These are phyloP conservation scores for Grantiella picta DNA, from an alignment of 2,113 vertebrate species.

Conservation along the genomic window DNA sequence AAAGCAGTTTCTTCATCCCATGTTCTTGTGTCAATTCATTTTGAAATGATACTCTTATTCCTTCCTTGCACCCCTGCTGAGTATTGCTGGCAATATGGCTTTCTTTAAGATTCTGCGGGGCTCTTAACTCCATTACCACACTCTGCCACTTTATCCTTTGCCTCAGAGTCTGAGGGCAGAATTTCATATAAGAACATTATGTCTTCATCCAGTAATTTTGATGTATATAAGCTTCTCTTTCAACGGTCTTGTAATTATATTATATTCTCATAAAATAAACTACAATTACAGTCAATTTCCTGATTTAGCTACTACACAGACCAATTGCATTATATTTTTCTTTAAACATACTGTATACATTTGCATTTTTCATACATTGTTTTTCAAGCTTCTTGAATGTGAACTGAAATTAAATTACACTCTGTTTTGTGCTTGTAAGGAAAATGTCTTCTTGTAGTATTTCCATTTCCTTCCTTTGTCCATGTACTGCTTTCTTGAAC, in stretches of 20 bases:
- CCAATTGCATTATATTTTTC: background rate
- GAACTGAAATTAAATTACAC: background rate
- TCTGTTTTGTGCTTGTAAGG: background rate
- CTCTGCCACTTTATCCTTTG: background rate
- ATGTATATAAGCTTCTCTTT: conserved; percentile 34
- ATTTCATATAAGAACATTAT: background rate
- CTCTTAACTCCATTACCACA: background rate
- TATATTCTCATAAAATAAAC: conserved; percentile 26
- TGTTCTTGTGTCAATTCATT: background rate
- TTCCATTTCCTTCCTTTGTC: background rate
- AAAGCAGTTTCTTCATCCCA: background rate
- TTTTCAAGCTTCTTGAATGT: conserved; percentile 8
- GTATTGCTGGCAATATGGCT: background rate
- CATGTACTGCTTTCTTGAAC: background rate
- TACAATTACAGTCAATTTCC: conserved; percentile 37
- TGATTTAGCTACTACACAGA: conserved; percentile 13
- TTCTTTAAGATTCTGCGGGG: background rate
- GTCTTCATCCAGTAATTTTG: conserved; percentile 10
- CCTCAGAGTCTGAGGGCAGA: background rate
- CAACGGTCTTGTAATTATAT: conserved; percentile 25
- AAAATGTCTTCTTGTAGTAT: background rate
- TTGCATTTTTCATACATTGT: background rate
- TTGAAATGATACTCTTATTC: background rate
- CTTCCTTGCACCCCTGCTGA: background rate
- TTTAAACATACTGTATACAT: conserved; percentile 28